A percentile compares a stretch with the other conserved stretches of the same genome.
phyloP scores from a whole-genome alignment of 2,888 invertebrate species.

The Lathronympha strigana region DNA sequence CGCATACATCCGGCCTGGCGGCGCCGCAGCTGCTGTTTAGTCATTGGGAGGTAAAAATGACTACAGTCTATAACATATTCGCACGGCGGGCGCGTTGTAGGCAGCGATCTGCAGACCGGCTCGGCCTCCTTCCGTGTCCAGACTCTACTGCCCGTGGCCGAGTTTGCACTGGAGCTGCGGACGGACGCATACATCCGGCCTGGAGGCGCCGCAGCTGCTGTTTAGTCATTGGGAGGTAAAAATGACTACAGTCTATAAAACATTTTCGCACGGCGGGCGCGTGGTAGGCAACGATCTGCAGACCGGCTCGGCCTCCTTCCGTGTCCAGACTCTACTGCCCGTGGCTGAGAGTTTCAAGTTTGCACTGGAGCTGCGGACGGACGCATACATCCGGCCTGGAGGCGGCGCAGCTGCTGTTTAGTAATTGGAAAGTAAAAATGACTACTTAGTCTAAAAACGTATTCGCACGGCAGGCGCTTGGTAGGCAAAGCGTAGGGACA shows the following conservation, averaged over 20 bases:
- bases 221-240: slow-evolving; percentile 99
- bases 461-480: slow-evolving; percentile 95
- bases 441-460: neutral
- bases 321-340: slow-evolving; percentile 94
- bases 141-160: slow-evolving; percentile 96
- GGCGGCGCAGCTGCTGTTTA: slow-evolving; percentile 97
- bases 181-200: slow-evolving; percentile 97
- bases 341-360: slow-evolving; percentile 98
- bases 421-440: slow-evolving; percentile 96
- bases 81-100: slow-evolving; percentile 94
- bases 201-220: slow-evolving; percentile 96
- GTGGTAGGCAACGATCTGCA: slow-evolving; percentile 95
- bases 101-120: slow-evolving; percentile 95
- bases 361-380: slow-evolving; percentile 95
- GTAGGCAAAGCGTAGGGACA: too few relatives aligned
- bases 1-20: slow-evolving; percentile 97
- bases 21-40: slow-evolving; percentile 98
- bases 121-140: slow-evolving; percentile 95
- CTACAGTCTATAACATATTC: neutral
- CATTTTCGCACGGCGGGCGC: slow-evolving; percentile 91
- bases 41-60: slow-evolving; percentile 95
- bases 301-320: slow-evolving; percentile 95
- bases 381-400: slow-evolving; percentile 98
- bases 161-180: slow-evolving; percentile 96
- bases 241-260: neutral